Percentiles rank a stretch among this genome's conserved stretches.
Conservation (phyloP, 2,888 invertebrate species). For the Mythimna lalbum region DNA sequence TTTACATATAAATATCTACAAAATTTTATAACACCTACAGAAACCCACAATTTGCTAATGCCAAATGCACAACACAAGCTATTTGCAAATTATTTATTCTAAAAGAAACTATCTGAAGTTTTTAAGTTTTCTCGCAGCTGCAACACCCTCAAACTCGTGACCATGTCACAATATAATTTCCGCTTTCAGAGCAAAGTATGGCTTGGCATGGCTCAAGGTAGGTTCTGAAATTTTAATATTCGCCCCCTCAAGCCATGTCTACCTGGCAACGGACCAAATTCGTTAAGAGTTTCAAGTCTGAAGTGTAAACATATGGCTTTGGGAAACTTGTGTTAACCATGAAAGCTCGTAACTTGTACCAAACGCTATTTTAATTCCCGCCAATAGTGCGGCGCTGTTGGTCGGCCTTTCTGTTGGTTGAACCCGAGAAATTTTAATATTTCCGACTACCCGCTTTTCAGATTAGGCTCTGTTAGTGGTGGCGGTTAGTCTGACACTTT, state of each 20-base stretch:
- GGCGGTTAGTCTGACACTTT: constrained; percentile 40
- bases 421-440: constrained; percentile 65
- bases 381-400: constrained; percentile 53
- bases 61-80: no score
- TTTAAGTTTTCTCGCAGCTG: constrained; percentile 16
- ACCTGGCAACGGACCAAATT: constrained; percentile 53
- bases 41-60: background rate
- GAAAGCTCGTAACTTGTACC: constrained; percentile 45
- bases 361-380: constrained; percentile 56
- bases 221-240: constrained; percentile 40
- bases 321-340: background rate
- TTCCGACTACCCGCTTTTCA: constrained; percentile 56
- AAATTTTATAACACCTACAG: background rate
- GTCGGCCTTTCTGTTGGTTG: constrained; percentile 40
- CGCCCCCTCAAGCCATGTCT: constrained; percentile 15
- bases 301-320: constrained; percentile 28
- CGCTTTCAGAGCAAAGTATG: background rate
- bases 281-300: constrained; percentile 14
- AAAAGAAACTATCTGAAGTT: background rate
- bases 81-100: background rate
- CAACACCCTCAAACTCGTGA: constrained; percentile 2
- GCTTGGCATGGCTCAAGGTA: constrained; percentile 13
- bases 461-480: constrained; percentile 57
- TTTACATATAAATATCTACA: background rate
- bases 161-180: constrained; percentile 26